phyloP scores from a whole-genome alignment of 2,888 invertebrate genomes.

The Congeria kusceri region DNA sequence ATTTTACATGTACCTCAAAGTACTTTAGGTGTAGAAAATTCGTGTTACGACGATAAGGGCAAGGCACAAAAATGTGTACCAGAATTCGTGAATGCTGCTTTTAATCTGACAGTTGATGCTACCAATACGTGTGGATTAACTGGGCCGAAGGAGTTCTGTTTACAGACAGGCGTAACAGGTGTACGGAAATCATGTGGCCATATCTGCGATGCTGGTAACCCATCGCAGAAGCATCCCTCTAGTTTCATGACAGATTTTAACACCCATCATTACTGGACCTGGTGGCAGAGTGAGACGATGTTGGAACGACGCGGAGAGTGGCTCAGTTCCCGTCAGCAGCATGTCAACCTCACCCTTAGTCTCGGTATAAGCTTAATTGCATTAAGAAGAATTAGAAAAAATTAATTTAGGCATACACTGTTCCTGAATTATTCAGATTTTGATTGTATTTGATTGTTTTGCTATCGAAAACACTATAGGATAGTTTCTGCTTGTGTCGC shows the following conservation, averaged over 20 bases:
- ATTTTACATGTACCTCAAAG: constrained; percentile 65
- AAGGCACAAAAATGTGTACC: constrained; percentile 94
- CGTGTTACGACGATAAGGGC: constrained; percentile 84
- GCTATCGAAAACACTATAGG: no score
- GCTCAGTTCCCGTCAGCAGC: constrained; percentile 87
- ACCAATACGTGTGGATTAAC: constrained; percentile 98
- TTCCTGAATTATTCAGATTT: no score
- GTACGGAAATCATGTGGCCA: constrained; percentile 88
- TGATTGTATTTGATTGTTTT: no score
- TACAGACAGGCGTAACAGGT: constrained; percentile 92
- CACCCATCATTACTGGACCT: constrained; percentile 88
- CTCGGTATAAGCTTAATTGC: constrained; percentile 88
- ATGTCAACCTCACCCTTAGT: constrained; percentile 95
- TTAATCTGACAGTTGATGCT: constrained; percentile 94
- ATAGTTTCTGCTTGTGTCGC: no score
- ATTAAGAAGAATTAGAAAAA: background rate
- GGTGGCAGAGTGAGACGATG: constrained; percentile 93
- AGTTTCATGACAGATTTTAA: constrained; percentile 95
- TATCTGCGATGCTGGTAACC: constrained; percentile 88
- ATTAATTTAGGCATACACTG: no score
- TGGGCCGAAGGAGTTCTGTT: constrained; percentile 90
- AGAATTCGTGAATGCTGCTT: constrained; percentile 98
- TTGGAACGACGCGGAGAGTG: constrained; percentile 96
- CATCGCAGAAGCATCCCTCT: constrained; percentile 89
- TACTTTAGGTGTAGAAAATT: constrained; percentile 56